Base-by-base conservation (phyloP, 2,113 vertebrate genomes). In the Halcyon senegalensis region DNA sequence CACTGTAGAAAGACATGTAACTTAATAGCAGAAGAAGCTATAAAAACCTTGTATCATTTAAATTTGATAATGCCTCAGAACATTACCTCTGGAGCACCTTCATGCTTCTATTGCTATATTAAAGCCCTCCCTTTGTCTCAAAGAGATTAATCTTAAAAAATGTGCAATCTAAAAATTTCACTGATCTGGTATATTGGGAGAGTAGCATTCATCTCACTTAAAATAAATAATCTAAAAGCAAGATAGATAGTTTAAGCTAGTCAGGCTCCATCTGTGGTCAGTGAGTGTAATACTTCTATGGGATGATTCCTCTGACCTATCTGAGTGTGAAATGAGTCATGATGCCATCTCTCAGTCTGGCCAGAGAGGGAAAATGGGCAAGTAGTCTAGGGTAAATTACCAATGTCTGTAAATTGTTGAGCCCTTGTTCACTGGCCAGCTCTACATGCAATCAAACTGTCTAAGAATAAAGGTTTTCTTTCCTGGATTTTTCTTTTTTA, bases 21-120 rank as follows among this genome's bases (percentile, higher is more conserved):
- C 46, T 90, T 88, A 90, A 90, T 80, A 83, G 63, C 46, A 94
- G 39, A 75, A 69, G 68, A 56, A 87, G 76, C 60, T 84, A 60
- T 89, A 94, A 93, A 95, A 95, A 67, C 8, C 50, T 78, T 53
- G 30, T 64, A 67, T 85, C 10, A 68, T 93, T 94, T 85, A 74
- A 83, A 86, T 86, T 84, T 67, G 64, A 44, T 90, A 88, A 75
- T 92, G 39, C 27, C 68, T 78, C 59, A 80, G 90, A 74, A 83
- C 27, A 48, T 92, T 92, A 78, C 73, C n/a, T 85, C 46, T 83
- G 39, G 43, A 78, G 28, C 5, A 2, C 37, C 39, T 92, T 95
- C 43, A 16, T 81, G 27, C 48, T 92, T 90, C 75, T 68, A 41
- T 33, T 83, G 62, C 66, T 75, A 41, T 20, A 68, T 78, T 63